Evolutionary conservation across 2,888 invertebrate species (phyloP), one percentile per base, ranked within the genome.

Genomic region (Euspilapteryx auroguttella): DNA sequence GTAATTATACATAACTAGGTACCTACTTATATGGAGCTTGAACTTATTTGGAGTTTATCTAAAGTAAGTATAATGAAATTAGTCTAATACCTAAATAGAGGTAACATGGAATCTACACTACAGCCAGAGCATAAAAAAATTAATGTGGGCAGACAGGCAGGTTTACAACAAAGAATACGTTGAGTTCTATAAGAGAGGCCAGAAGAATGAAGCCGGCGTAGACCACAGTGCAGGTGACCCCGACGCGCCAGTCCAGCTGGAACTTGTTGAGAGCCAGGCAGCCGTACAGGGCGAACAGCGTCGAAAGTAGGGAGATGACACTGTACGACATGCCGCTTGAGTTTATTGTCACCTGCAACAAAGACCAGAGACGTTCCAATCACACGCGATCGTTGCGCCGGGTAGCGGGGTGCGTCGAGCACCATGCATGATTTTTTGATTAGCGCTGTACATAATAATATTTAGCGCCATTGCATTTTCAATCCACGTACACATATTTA

Each of bases 291-390:
- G 87, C 69, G 24, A 86, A 57, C 2, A 91, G 66, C 0, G 90
- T 87, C 1, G 86, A 81, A 28, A 92, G 68, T 9, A 92, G 66
- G 0, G 86, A 86, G 31, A 88, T 78, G 1, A 87, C 82, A 36
- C 86, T 87, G 62, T 89, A 91, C 0, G 83, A 80, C 21, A 92
- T 54, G 0, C 89, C 90, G 13, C 81, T 79, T 1, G 89, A 90
- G 58, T 87, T 86, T 38, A 91, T 86, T 33, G 76, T 62, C 10
- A 90, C 76, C 62, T 77, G 62, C 11, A 47, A 21, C 36, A n/a
- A 25, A 32, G 9, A 21, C 15, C 5, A 15, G 25, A 21, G 21
- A 12, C 7, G n/a, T n/a, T n/a, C n/a, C n/a, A n/a, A n/a, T n/a
- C n/a, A n/a, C n/a, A n/a, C n/a, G n/a, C n/a, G n/a, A n/a, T n/a